Conservation (phyloP, 92 coral and sea anemone species). For the Palythoa caribaeorum region DNA sequence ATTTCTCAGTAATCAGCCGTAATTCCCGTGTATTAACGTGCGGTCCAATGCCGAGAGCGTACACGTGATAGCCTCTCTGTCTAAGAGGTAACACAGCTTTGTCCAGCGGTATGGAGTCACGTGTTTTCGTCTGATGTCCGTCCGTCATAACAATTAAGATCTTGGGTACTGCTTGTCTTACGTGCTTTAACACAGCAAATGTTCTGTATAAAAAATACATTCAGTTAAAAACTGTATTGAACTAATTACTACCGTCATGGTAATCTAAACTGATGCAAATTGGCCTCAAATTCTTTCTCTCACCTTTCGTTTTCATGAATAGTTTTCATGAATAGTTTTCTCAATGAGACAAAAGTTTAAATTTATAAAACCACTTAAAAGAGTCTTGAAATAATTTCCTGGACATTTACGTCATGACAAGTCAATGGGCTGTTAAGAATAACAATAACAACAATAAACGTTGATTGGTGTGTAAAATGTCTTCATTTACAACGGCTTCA, state of each 20-base stretch:
- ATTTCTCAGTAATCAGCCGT: conserved; percentile 69
- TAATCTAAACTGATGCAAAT: neutral
- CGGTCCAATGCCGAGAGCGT: conserved; percentile 66
- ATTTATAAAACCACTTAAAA: too few relatives aligned
- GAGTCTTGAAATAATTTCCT: too few relatives aligned
- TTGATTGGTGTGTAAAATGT: too few relatives aligned
- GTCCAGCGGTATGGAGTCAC: conserved; percentile 69
- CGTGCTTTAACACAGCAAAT: conserved; percentile 39
- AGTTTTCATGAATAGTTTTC: too few relatives aligned
- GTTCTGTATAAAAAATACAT: neutral
- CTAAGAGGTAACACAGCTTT: conserved; percentile 68
- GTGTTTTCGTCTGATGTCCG: conserved; percentile 68
- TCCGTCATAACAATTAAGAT: conserved; percentile 79
- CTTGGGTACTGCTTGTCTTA: conserved; percentile 69
- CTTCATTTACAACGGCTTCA: too few relatives aligned
- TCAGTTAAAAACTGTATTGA: neutral
- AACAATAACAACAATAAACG: too few relatives aligned
- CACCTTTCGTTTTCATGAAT: too few relatives aligned
- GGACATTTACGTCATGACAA: too few relatives aligned
- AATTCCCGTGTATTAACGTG: conserved; percentile 50
- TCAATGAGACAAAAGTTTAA: too few relatives aligned
- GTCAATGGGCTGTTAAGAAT: too few relatives aligned
- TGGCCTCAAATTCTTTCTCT: neutral
- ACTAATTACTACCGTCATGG: neutral
- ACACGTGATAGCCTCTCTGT: conserved; percentile 44